Evolutionary conservation across 2,113 vertebrate genomes (phyloP).

Genomic region (Brachyhypopomus gauderio): DNA sequence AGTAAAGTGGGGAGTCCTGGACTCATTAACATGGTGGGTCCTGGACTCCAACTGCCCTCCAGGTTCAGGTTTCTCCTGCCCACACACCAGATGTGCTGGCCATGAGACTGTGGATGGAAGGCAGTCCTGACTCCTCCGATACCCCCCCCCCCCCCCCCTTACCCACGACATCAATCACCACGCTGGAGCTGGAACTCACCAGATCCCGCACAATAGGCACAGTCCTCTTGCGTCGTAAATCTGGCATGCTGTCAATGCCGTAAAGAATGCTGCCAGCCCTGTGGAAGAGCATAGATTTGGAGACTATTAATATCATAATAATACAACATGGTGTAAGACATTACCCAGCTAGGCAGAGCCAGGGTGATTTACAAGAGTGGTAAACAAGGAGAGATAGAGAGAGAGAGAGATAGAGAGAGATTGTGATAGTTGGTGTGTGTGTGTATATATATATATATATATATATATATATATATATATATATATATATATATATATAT

Average conservation of each 20-base stretch:
- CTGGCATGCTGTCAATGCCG: slow-evolving; percentile 98
- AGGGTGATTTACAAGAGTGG: slow-evolving; percentile 68
- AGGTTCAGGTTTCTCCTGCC: no score
- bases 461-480: not conserved
- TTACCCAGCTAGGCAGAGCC: slow-evolving; percentile 60
- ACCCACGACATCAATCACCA: slow-evolving; percentile 68
- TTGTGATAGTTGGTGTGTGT: no score
- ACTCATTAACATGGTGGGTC: no score
- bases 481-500: no score
- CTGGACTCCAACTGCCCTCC: no score
- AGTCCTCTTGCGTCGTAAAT: slow-evolving; percentile 94
- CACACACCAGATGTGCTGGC: no score
- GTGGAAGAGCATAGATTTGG: slow-evolving; percentile 69
- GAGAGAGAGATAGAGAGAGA: not conserved
- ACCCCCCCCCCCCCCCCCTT: not conserved
- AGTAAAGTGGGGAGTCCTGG: no score
- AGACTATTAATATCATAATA: slow-evolving; percentile 82
- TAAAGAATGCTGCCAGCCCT: slow-evolving; percentile 90
- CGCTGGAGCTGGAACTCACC: slow-evolving; percentile 82
- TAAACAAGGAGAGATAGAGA: slow-evolving; percentile 47
- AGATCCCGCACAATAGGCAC: slow-evolving; percentile 94
- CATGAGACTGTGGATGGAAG: no score
- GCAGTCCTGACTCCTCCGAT: no score
- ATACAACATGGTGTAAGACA: slow-evolving; percentile 68
- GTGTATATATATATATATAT: not conserved